phyloP scores from a whole-genome alignment of 2,797 vertebrate genomes.

The Oreonectes daqikongensis region DNA sequence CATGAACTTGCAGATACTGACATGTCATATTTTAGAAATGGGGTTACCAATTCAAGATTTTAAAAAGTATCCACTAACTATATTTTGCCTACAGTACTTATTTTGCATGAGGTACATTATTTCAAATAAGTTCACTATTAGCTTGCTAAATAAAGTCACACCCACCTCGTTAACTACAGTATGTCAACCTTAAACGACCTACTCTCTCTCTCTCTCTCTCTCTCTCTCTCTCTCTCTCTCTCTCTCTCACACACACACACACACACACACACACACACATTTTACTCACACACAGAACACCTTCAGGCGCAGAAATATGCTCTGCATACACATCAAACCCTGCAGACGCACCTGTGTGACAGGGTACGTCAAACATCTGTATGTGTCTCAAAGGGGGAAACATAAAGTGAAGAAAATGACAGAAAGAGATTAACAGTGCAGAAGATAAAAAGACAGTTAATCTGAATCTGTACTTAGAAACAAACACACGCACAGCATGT shows the following conservation, averaged over 20 bases:
- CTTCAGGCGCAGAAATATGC: slow-evolving; percentile 38
- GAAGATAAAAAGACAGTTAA: slow-evolving; percentile 42
- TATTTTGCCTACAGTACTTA: background rate
- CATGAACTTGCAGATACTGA: background rate
- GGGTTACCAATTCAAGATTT: background rate
- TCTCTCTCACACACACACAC: background rate
- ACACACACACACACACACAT: slow-evolving; percentile 5
- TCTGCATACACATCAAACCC: slow-evolving; percentile 63
- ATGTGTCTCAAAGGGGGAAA: slow-evolving; percentile 26
- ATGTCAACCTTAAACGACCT: slow-evolving; percentile 76
- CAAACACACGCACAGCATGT: slow-evolving; percentile 16
- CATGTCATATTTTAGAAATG: background rate
- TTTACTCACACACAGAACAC: slow-evolving; percentile 11
- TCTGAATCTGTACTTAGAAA: slow-evolving; percentile 14
- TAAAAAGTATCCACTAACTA: background rate
- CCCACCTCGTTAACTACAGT: slow-evolving; percentile 37
- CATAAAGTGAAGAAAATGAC: background rate
- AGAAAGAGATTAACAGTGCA: slow-evolving; percentile 41
- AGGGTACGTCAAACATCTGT: background rate
- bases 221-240: too few relatives aligned
- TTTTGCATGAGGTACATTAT: background rate
- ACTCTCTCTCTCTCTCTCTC: background rate
- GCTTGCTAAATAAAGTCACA: slow-evolving; percentile 54
- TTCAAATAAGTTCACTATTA: slow-evolving; percentile 10
- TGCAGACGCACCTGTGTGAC: slow-evolving; percentile 65